Conservation (phyloP, 2,888 invertebrate species). For the Palloptera scutellata region DNA sequence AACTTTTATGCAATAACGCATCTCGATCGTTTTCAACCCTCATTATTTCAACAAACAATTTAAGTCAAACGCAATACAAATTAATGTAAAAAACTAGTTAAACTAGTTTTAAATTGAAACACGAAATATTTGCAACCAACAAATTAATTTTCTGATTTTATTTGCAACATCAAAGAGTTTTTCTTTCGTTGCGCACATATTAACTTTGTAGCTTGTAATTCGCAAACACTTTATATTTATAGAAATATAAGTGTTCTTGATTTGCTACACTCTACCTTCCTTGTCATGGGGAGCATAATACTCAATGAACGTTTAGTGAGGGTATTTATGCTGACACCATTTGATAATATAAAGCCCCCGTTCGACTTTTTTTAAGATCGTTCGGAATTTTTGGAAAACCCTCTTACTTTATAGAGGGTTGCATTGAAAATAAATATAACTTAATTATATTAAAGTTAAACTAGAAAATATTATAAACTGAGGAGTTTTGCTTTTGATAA, state of each 20-base stretch:
- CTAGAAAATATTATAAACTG: no score
- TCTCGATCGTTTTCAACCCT: no score
- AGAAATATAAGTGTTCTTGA: constrained; percentile 21
- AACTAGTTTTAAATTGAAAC: background rate
- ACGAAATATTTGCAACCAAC: background rate
- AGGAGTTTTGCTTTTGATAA: no score
- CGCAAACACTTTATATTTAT: constrained; percentile 43
- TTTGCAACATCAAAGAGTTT: background rate
- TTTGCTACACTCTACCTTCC: constrained; percentile 66
- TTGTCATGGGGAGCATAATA: constrained; percentile 90
- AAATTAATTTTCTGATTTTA: background rate
- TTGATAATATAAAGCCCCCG: constrained; percentile 51
- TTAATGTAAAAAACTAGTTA: constrained; percentile 18
- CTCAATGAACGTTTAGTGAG: constrained; percentile 87
- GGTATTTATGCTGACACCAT: constrained; percentile 83
- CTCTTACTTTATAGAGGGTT: constrained; percentile 73
- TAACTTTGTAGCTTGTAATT: constrained; percentile 43
- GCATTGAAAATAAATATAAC: constrained; percentile 10
- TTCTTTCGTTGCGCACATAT: background rate
- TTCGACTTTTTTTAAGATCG: constrained; percentile 54
- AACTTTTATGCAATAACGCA: no score
- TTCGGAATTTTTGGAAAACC: constrained; percentile 83
- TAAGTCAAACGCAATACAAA: no score
- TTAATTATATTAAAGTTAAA: no score
- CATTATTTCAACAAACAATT: no score